Evolutionary conservation across 2,113 vertebrate genomes (phyloP), one percentile per base, ranked within the genome.

Genomic region (Otocyon megalotis): DNA sequence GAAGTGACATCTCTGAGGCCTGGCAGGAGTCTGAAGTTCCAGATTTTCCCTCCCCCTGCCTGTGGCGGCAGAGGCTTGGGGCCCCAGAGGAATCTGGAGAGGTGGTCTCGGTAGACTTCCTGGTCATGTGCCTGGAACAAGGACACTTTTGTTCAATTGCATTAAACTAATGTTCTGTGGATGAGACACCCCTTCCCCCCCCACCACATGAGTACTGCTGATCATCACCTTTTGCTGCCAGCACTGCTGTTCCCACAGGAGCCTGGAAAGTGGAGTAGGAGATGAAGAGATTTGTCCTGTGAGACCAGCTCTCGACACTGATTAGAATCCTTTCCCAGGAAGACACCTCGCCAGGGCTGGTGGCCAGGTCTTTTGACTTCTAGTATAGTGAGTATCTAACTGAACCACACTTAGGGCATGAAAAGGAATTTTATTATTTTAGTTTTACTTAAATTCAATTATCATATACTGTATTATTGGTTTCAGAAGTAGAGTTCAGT

Each of bases 121-220:
- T 37, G 20, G 58, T 26, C 11, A 28, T 0, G 72, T n/a, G 5
- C 32, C 37, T 26, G 24, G 43, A 19, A 37, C 14, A 2, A 16
- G 4, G 43, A 43, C 43, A 43, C 43, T 43, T 43, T 43, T 43
- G 43, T 43, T 43, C 43, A 43, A 43, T 1, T 43, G 43, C 43
- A 43, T 43, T 43, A 43, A 43, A 43, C 43, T 43, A 43, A 43
- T 43, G 24, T 6, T 1, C 13, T 11, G 50, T 76, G 60, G 63
- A 71, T 24, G 13, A 35, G 2, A 62, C 0, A 7, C 1, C 7
- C 4, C 35, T 19, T 4, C 10, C 13, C 43, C 26, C 1, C 5
- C 4, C 8, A 2, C 8, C 19, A 15, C 50, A 30, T 19, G n/a
- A 91, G 12, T 1, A 2, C 2, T 14, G 58, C 2, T 54, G 43